These are phyloP conservation scores for Pseudoips prasinana DNA, from an alignment of 2,888 invertebrate genomes.

Conservation along the genomic window DNA sequence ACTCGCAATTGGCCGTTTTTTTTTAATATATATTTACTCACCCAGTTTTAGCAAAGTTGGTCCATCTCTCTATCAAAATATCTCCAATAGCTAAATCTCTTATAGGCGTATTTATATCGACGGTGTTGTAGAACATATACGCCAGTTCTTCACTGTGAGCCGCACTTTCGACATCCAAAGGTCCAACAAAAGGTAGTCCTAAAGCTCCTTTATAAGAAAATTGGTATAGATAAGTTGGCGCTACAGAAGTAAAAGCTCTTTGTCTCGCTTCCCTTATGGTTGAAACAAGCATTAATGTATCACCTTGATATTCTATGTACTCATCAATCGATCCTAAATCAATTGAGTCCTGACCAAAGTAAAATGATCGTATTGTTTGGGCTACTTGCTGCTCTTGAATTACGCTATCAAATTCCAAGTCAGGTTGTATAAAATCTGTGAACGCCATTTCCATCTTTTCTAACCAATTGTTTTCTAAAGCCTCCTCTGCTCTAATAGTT, in stretches of 20 bases:
- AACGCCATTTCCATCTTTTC: conserved; percentile 58
- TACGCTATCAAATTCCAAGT: conserved; percentile 49
- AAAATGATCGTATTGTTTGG: conserved; percentile 46
- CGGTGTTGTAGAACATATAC: conserved; percentile 51
- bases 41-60: conserved; percentile 67
- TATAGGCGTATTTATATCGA: conserved; percentile 17
- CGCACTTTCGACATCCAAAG: conserved; percentile 47
- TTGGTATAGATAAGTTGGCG: conserved; percentile 59
- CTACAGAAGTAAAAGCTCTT: conserved; percentile 37
- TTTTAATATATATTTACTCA: too few relatives aligned
- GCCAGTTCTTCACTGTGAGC: conserved; percentile 67
- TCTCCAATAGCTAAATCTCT: conserved; percentile 51
- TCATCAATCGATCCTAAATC: conserved; percentile 33
- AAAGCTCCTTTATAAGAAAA: conserved; percentile 66
- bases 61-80: conserved; percentile 65
- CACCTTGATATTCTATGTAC: conserved; percentile 61
- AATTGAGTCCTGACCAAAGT: conserved; percentile 47
- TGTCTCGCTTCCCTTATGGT: conserved; percentile 55
- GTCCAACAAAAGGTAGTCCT: conserved; percentile 51
- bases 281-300: conserved; percentile 66
- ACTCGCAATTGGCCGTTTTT: too few relatives aligned
- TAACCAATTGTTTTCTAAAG: conserved; percentile 53
- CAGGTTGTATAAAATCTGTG: conserved; percentile 58
- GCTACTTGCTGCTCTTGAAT: conserved; percentile 37
- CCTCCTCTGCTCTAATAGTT: conserved; percentile 58